A percentile compares a stretch with the other conserved stretches of the same genome.
These are phyloP conservation scores for Drosophila sordidapex DNA, from an alignment of 2,888 invertebrate genomes.

Conservation along the genomic window DNA sequence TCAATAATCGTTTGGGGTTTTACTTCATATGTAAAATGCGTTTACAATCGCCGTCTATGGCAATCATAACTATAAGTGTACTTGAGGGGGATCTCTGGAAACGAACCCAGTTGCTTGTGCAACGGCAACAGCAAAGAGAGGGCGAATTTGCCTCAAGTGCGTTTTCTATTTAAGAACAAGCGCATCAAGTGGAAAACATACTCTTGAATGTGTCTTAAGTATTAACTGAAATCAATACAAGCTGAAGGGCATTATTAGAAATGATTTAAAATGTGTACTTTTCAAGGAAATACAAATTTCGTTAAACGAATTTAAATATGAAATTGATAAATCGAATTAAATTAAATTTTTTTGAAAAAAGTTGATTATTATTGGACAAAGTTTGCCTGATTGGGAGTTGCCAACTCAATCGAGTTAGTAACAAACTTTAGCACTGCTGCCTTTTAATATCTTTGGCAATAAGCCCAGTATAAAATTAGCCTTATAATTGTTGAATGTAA, in stretches of 20 bases:
- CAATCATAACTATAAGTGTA: not conserved
- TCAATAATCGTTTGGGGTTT: conserved; percentile 52
- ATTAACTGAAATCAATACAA: not conserved
- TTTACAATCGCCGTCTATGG: not conserved
- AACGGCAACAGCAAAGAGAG: not conserved
- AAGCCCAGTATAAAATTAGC: not conserved
- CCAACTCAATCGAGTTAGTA: not conserved
- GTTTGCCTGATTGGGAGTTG: not conserved
- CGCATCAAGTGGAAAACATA: not conserved
- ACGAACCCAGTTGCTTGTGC: not conserved
- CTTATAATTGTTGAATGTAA: not conserved
- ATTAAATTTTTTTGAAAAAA: not conserved
- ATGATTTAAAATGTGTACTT: not conserved
- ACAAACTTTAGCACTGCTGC: not conserved
- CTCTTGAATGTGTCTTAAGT: not conserved
- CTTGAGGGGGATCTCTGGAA: not conserved
- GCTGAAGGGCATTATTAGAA: not conserved
- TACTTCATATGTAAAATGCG: conserved; percentile 18
- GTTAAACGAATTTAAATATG: not conserved
- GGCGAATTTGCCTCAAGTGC: not conserved
- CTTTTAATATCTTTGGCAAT: not conserved
- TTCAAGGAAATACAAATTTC: not conserved
- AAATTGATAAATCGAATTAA: not conserved
- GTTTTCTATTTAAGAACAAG: not conserved
- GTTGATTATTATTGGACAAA: not conserved